Conservation (phyloP, 2,888 invertebrate species). For the Ochropleura plecta region DNA sequence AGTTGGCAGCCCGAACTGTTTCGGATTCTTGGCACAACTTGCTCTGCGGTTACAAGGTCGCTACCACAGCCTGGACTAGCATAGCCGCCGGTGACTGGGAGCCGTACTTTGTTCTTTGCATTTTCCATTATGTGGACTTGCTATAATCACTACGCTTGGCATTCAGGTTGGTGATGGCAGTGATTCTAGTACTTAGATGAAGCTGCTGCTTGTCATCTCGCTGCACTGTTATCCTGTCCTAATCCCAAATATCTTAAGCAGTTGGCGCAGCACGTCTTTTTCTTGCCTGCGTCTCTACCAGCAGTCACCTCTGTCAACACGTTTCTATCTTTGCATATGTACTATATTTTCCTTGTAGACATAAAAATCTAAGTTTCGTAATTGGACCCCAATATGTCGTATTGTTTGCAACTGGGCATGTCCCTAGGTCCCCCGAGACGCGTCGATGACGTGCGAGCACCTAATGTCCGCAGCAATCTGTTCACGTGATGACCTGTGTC, state of each 20-base stretch:
- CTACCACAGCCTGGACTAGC: no score
- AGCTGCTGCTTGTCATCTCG: no score
- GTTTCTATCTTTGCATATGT: background rate
- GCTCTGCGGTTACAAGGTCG: no score
- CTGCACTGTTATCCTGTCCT: background rate
- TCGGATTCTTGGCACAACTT: no score
- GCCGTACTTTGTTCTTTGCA: no score
- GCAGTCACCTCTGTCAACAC: background rate
- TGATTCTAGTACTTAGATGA: no score
- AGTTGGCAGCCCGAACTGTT: no score
- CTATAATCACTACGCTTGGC: no score
- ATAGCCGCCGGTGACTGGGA: no score
- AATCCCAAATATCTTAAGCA: background rate
- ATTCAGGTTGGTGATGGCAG: no score
- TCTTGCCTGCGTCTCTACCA: background rate
- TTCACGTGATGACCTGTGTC: conserved; percentile 9
- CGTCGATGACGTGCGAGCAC: background rate
- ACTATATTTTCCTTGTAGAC: background rate
- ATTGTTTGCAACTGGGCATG: background rate
- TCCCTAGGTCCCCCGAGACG: background rate
- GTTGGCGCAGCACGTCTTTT: background rate
- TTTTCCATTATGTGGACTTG: no score
- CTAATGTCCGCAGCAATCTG: background rate
- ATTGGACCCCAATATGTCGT: no score
- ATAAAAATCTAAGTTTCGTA: background rate